Conservation (phyloP, 2,888 invertebrate species). For the Eupeodes latifasciatus region DNA sequence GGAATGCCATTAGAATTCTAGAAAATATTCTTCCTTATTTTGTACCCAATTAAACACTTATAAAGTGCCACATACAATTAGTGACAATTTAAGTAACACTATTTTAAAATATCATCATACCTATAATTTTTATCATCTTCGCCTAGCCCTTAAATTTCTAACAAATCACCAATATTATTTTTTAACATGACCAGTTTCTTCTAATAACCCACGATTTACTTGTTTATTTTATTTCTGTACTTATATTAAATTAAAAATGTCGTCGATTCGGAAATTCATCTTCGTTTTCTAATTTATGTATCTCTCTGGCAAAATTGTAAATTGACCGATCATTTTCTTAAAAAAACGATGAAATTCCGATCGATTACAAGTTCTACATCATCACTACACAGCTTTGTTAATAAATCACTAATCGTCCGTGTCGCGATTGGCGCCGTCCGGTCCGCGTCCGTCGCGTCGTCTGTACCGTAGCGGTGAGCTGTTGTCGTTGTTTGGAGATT, state of each 20-base stretch:
- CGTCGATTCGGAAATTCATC: constrained; percentile 32
- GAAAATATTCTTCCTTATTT: too few relatives aligned
- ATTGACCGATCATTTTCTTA: constrained; percentile 29
- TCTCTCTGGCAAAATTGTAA: constrained; percentile 16
- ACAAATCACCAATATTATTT: background rate
- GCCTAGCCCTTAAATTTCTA: background rate
- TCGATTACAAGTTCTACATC: constrained; percentile 65
- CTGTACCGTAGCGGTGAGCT: too few relatives aligned
- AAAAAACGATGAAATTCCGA: constrained; percentile 39
- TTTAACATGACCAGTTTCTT: constrained; percentile 24
- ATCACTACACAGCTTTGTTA: constrained; percentile 50
- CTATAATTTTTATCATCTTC: background rate
- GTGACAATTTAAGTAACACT: too few relatives aligned
- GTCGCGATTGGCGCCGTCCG: background rate
- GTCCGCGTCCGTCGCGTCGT: too few relatives aligned
- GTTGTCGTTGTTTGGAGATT: constrained; percentile 24
- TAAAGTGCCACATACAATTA: too few relatives aligned
- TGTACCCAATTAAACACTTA: too few relatives aligned
- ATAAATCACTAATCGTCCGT: constrained; percentile 57
- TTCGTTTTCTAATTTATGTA: constrained; percentile 7
- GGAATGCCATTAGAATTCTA: too few relatives aligned
- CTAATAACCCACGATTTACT: constrained; percentile 50
- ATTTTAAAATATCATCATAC: background rate
- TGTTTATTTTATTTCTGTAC: constrained; percentile 22
- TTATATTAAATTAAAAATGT: constrained; percentile 45